phyloP scores from a whole-genome alignment of 1,140 invertebrate species.

The Akabosia matsudoensis region DNA sequence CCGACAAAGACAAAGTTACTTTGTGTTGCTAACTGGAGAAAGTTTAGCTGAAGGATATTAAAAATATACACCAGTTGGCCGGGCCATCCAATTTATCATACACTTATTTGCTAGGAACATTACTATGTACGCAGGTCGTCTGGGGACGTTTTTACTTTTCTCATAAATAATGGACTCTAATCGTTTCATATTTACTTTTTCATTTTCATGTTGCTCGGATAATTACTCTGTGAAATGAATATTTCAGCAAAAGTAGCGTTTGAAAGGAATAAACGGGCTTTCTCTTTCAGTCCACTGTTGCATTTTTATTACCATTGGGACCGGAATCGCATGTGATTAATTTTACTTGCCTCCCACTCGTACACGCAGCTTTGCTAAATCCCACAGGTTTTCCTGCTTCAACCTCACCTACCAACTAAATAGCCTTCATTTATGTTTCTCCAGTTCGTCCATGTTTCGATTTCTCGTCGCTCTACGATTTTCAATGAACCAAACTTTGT shows the following conservation, averaged over 20 bases:
- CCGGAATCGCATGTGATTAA: neutral
- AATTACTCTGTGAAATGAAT: neutral
- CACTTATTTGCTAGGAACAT: too few relatives aligned
- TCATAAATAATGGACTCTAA: neutral
- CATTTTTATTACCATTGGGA: neutral
- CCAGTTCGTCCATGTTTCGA: too few relatives aligned
- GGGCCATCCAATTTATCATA: too few relatives aligned
- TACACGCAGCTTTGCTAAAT: neutral
- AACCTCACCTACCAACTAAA: neutral
- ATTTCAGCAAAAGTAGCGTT: neutral
- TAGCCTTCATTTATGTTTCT: too few relatives aligned
- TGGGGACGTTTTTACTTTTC: neutral
- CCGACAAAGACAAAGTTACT: too few relatives aligned
- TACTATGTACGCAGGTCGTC: too few relatives aligned
- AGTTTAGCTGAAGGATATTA: too few relatives aligned
- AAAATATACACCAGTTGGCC: too few relatives aligned
- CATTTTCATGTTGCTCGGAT: neutral
- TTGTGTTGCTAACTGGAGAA: too few relatives aligned
- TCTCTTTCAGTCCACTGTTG: neutral
- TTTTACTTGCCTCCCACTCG: neutral
- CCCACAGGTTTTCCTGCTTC: neutral
- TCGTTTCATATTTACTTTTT: neutral
- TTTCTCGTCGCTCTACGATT: neutral
- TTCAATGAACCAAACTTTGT: neutral
- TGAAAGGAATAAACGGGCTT: neutral